Evolutionary conservation across 2,113 vertebrate genomes (phyloP).

Genomic region (Sinocyclocheilus grahami): DNA sequence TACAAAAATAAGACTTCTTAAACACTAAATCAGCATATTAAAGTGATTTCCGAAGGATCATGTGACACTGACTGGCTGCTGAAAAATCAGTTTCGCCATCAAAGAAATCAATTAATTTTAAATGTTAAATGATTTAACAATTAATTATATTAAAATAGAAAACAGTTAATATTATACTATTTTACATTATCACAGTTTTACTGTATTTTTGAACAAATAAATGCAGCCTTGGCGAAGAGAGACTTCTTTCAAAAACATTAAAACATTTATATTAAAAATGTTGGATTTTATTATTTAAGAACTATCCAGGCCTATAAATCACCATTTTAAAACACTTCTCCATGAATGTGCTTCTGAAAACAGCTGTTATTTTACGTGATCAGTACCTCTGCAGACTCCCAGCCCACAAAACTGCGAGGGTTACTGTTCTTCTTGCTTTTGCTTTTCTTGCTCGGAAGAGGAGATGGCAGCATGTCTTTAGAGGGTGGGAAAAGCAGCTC

Average conservation of each 20-base stretch:
- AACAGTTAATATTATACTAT: neutral
- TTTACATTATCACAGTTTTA: neutral
- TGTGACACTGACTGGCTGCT: neutral
- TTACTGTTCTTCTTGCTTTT: constrained; percentile 77
- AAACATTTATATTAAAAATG: neutral
- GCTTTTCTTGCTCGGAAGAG: constrained; percentile 64
- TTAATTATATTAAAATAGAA: neutral
- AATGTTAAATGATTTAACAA: neutral
- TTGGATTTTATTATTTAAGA: neutral
- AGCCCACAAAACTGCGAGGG: constrained; percentile 89
- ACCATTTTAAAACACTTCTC: neutral
- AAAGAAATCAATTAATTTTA: neutral
- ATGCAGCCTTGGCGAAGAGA: neutral
- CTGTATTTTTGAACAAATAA: neutral
- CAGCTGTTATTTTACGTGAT: neutral
- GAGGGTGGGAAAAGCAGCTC: constrained; percentile 84
- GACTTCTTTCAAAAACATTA: neutral
- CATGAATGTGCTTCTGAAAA: neutral
- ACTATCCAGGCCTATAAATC: neutral
- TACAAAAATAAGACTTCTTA: neutral
- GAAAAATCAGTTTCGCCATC: neutral
- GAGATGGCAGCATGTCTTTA: constrained; percentile 78
- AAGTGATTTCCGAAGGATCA: neutral
- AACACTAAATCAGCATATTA: neutral
- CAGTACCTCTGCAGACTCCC: constrained; percentile 84